Evolutionary conservation across 2,113 vertebrate genomes (phyloP).

Genomic region (Sceloporus tristichus): DNA sequence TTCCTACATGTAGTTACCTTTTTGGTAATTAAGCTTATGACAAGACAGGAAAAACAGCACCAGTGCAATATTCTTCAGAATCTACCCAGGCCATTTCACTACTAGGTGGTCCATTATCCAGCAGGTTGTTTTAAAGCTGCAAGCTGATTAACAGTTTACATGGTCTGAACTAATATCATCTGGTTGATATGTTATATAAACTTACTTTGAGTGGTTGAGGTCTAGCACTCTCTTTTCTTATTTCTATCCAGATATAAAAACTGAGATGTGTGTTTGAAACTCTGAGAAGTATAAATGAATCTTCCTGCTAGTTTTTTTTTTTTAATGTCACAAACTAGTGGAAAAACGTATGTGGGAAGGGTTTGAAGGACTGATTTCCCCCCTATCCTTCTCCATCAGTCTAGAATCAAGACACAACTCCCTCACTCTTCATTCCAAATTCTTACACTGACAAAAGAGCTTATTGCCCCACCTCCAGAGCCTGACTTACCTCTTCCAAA

Average conservation of each 20-base stretch:
- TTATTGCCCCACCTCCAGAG: too few species aligned
- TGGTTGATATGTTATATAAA: constrained; percentile 64
- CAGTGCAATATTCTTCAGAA: constrained; percentile 18
- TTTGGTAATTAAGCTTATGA: not conserved
- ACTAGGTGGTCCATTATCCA: constrained; percentile 49
- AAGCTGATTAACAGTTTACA: constrained; percentile 54
- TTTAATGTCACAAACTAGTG: not conserved
- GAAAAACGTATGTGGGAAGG: not conserved
- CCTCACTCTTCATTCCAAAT: not conserved
- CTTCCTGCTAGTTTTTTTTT: not conserved
- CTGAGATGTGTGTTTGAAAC: not conserved
- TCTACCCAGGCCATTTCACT: constrained; percentile 49
- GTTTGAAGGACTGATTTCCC: not conserved
- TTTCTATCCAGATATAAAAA: not conserved
- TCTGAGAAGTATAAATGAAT: not conserved
- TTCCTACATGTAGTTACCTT: not conserved
- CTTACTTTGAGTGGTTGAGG: constrained; percentile 47
- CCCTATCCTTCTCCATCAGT: not conserved
- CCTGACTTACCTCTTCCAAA: too few species aligned
- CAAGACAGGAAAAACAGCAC: not conserved
- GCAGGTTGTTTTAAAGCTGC: constrained; percentile 54
- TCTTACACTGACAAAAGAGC: not conserved
- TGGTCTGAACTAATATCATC: constrained; percentile 66
- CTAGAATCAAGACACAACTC: not conserved
- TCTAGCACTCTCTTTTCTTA: not conserved